Conservation (phyloP, 1,140 invertebrate genomes). For the Wiebesia pumilae region DNA sequence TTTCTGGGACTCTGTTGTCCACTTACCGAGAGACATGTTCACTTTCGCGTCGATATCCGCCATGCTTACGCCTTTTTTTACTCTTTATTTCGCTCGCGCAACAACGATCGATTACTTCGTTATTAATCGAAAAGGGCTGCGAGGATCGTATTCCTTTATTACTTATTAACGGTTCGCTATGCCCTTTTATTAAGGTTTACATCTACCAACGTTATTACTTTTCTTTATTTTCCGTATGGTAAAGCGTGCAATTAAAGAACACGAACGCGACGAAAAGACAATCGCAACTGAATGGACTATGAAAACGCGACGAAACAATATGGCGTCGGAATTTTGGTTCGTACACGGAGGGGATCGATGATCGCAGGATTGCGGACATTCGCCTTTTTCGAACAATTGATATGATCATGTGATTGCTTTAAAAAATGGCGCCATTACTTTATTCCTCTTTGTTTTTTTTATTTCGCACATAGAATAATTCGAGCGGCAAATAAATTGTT, state of each 20-base stretch:
- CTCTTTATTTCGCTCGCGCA: background rate
- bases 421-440: too few relatives aligned
- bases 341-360: background rate
- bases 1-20: conserved; percentile 52
- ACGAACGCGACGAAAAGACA: background rate
- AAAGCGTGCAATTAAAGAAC: background rate
- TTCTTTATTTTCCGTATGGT: background rate
- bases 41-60: conserved; percentile 73
- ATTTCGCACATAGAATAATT: too few relatives aligned
- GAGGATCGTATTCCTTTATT: background rate
- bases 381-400: too few relatives aligned
- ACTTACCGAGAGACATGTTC: conserved; percentile 75
- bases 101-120: background rate
- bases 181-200: background rate
- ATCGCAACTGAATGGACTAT: background rate
- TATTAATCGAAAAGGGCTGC: background rate
- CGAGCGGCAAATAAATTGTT: too few relatives aligned
- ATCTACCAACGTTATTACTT: background rate
- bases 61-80: conserved; percentile 59
- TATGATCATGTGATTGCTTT: too few relatives aligned
- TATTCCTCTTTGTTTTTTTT: too few relatives aligned
- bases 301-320: conserved; percentile 21
- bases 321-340: background rate
- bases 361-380: background rate
- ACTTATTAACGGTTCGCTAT: background rate